Evolutionary conservation across 2,797 vertebrate species (phyloP).

Genomic region (Enteromius argenteus): DNA sequence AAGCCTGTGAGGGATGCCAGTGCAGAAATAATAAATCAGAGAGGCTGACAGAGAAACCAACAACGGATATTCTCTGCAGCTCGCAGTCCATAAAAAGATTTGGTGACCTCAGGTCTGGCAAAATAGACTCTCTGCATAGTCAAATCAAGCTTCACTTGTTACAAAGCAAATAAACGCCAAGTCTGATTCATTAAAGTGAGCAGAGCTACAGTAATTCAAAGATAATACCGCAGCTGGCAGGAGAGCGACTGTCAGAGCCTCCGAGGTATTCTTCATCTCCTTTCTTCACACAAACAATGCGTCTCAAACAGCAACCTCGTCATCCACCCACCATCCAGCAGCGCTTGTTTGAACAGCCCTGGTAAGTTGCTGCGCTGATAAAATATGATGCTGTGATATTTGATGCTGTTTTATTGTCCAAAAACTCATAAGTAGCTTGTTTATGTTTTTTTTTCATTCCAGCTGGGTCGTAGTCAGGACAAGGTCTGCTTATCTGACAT

Average conservation of each 20-base stretch:
- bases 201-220: conserved; percentile 54
- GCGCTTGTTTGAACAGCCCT: conserved; percentile 24
- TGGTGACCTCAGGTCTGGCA: conserved; percentile 28
- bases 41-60: conserved; percentile 21
- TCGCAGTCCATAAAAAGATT: conserved; percentile 49
- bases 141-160: conserved; percentile 44
- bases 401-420: background rate
- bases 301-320: conserved; percentile 14
- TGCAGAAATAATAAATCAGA: background rate
- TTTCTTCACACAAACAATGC: conserved; percentile 24
- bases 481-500: conserved; percentile 37
- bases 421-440: conserved; percentile 12
- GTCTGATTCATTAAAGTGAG: conserved; percentile 55
- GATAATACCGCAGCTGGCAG: conserved; percentile 55
- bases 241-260: conserved; percentile 38
- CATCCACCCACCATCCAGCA: conserved; percentile 41
- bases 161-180: conserved; percentile 55
- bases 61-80: conserved; percentile 1
- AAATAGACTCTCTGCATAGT: conserved; percentile 38
- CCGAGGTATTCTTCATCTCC: conserved; percentile 17
- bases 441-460: conserved; percentile 3
- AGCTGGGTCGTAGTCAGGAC: conserved; percentile 25
- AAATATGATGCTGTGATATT: conserved; percentile 6
- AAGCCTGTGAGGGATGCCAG: conserved; percentile 5
- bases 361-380: background rate